phyloP scores from a whole-genome alignment of 2,888 invertebrate genomes.

The Hypselothyrea guttata region DNA sequence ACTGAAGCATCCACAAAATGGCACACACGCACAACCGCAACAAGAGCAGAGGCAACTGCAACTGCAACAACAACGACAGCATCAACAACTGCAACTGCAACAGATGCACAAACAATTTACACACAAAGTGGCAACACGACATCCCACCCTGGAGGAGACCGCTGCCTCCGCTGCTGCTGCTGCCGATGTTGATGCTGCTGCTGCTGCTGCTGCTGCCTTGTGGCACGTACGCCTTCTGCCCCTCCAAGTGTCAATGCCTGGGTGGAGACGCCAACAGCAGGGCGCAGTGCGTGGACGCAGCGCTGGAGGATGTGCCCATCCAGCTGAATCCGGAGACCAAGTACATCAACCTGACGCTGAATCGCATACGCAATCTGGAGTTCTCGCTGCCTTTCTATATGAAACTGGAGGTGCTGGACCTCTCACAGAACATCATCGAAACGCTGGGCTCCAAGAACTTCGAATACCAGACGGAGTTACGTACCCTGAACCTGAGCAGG shows the following conservation, averaged over 20 bases:
- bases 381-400: constrained; percentile 91
- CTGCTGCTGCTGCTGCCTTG: constrained; percentile 47
- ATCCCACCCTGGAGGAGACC: constrained; percentile 1
- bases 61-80: constrained; percentile 13
- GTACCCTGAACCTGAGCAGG: constrained; percentile 89
- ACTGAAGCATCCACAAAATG: constrained; percentile 31
- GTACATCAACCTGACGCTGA: constrained; percentile 91
- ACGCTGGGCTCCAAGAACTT: constrained; percentile 92
- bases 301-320: constrained; percentile 92
- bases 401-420: constrained; percentile 90
- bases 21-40: constrained; percentile 20
- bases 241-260: constrained; percentile 89
- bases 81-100: constrained; percentile 8
- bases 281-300: constrained; percentile 90
- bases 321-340: constrained; percentile 93
- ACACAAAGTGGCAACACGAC: constrained; percentile 47
- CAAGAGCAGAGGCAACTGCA: constrained; percentile 1
- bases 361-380: constrained; percentile 90
- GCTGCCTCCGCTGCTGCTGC: not conserved
- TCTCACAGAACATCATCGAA: constrained; percentile 91
- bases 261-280: constrained; percentile 88
- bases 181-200: constrained; percentile 59
- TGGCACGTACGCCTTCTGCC: constrained; percentile 85
- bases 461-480: constrained; percentile 88
- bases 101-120: constrained; percentile 29